A percentile compares a stretch with the other conserved stretches of the same genome.
phyloP scores from a whole-genome alignment of 1,140 invertebrate species.

The Temnothorax nylanderi region DNA sequence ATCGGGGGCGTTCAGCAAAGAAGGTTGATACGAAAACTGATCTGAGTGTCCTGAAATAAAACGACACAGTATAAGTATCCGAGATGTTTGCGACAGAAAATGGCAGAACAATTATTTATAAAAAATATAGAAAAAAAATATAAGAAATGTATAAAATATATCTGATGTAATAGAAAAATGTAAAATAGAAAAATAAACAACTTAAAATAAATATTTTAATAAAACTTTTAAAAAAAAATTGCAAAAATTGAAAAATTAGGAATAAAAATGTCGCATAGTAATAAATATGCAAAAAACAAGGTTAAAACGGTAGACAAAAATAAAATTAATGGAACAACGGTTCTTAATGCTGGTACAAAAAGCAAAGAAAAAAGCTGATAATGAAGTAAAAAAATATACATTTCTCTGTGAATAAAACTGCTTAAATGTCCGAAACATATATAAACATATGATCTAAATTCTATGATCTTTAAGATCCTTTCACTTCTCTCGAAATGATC shows the following conservation, averaged over 20 bases:
- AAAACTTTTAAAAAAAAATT: neutral
- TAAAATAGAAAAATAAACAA: neutral
- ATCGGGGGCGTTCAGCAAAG: constrained; percentile 90
- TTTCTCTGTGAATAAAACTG: neutral
- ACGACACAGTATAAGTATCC: neutral
- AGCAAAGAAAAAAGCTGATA: neutral
- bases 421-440: neutral
- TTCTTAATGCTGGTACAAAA: neutral
- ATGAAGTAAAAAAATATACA: neutral
- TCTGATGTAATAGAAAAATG: neutral
- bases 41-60: constrained; percentile 71
- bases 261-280: neutral
- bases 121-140: neutral
- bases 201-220: neutral
- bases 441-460: neutral
- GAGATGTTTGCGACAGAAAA: neutral
- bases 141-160: neutral
- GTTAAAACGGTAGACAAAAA: neutral
- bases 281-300: neutral
- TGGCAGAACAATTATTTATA: constrained; percentile 1
- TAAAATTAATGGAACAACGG: neutral
- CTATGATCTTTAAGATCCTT: neutral
- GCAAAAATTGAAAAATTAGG: neutral
- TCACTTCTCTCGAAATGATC: constrained; percentile 6
- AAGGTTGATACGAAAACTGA: constrained; percentile 89